Evolutionary conservation across 2,113 vertebrate species (phyloP), one percentile per base, ranked within the genome.

Genomic region (Donacobius atricapilla): DNA sequence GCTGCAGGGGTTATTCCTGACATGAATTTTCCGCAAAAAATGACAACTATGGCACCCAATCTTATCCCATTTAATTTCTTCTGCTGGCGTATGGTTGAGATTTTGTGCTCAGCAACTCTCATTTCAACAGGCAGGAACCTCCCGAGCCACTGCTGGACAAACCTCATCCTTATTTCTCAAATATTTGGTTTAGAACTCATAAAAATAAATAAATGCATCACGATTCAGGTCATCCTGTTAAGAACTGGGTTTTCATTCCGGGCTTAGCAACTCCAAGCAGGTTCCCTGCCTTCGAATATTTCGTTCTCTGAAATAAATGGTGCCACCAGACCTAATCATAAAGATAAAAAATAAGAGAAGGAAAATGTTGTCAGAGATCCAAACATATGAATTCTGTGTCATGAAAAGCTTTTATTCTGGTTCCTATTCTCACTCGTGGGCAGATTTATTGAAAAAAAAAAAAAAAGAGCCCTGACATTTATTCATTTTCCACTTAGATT

Each of bases 401-500:
- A 1, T 84, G 86, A 86, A 94, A 96, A 94, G 60, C 77, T 89
- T 96, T 95, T 83, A 81, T 95, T 93, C 94, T 95, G 84, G 80
- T 96, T 93, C 72, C 6, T 94, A 58, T 90, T 95, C 93, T 92
- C 24, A n/a, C 89, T 94, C 16, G 5, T 93, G 92, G 61, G 58
- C 30, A 84, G 90, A 97, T 94, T 96, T 95, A 96, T 95, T 96
- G n/a, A 54, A 61, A 72, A 73, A 88, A 85, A 91, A 81, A 80
- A 86, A 71, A 68, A 45, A 80, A 21, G 33, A 14, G 4, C 5
- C 57, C 47, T 35, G 80, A 93, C 83, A 91, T 96, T 94, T 97
- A 93, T 97, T 96, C 95, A 57, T 96, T 95, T 95, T 95, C 95
- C 94, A 95, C 94, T 96, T 97, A 94, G 95, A 97, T 93, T 92